These are phyloP conservation scores for Petrocephalus schoutedeni DNA, from an alignment of 2,797 vertebrate genomes.

Conservation along the genomic window DNA sequence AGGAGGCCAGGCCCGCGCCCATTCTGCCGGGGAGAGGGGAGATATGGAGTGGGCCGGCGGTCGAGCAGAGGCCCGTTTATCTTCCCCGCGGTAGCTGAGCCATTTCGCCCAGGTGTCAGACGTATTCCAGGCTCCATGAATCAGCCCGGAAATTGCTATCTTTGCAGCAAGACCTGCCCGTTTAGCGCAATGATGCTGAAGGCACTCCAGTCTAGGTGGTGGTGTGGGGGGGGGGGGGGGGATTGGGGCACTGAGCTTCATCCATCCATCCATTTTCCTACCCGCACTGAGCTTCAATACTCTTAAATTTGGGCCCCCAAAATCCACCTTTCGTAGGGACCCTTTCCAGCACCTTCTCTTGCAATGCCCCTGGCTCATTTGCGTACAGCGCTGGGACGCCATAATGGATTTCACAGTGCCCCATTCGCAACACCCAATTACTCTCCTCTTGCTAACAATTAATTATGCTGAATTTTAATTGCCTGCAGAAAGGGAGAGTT, in stretches of 20 bases:
- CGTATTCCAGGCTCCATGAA: slow-evolving; percentile 20
- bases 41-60: not conserved
- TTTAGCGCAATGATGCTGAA: not conserved
- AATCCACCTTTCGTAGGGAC: slow-evolving; percentile 17
- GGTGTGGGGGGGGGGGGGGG: not conserved
- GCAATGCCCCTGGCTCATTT: slow-evolving; percentile 27
- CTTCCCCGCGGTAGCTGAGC: not conserved
- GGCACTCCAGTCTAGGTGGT: not conserved
- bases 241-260: not conserved
- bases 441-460: slow-evolving; percentile 30
- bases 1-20: not conserved
- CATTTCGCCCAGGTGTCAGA: not conserved
- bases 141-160: slow-evolving; percentile 26
- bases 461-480: slow-evolving; percentile 30
- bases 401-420: slow-evolving; percentile 38
- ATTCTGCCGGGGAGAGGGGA: not conserved
- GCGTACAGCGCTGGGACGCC: not conserved
- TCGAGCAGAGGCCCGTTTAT: not conserved
- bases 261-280: no score
- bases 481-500: slow-evolving; percentile 13
- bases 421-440: slow-evolving; percentile 38
- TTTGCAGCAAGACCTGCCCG: slow-evolving; percentile 4
- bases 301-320: slow-evolving; percentile 1
- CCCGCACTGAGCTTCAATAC: not conserved
- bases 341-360: not conserved